Percentiles rank a stretch among this genome's conserved stretches.
Evolutionary conservation across 2,797 vertebrate genomes (phyloP).

Genomic region (Notoglanidium macrostoma): DNA sequence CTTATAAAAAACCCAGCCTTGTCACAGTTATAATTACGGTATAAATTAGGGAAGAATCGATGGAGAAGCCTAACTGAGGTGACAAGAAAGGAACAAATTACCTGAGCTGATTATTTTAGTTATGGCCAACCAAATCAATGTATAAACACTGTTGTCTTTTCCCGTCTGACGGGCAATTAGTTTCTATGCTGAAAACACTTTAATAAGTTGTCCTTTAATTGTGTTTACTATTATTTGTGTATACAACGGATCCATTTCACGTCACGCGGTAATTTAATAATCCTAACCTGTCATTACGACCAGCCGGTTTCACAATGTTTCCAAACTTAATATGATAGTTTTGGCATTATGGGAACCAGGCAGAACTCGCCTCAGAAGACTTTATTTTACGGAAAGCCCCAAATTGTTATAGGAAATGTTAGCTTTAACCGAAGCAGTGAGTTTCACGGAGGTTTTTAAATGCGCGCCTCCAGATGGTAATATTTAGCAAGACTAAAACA

Average conservation of each 20-base stretch:
- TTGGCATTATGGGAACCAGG: constrained; percentile 77
- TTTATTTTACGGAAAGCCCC: constrained; percentile 66
- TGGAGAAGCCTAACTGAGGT: background rate
- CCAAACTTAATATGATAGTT: constrained; percentile 72
- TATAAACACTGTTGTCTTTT: constrained; percentile 78
- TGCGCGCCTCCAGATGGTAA: constrained; percentile 67
- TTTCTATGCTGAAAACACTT: constrained; percentile 80
- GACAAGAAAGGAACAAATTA: constrained; percentile 71
- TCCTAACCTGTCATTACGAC: constrained; percentile 80
- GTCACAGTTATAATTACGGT: background rate
- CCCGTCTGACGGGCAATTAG: constrained; percentile 76
- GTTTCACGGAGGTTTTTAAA: constrained; percentile 65
- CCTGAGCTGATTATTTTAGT: constrained; percentile 36
- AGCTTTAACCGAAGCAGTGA: constrained; percentile 66
- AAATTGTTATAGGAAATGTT: constrained; percentile 78
- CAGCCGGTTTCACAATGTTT: constrained; percentile 64
- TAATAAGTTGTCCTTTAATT: constrained; percentile 70
- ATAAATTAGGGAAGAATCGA: background rate
- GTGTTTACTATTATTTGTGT: constrained; percentile 78
- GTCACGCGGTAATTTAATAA: constrained; percentile 82
- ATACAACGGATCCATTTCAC: constrained; percentile 81
- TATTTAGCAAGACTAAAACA: constrained; percentile 73
- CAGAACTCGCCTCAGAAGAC: constrained; percentile 61
- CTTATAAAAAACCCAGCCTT: background rate
- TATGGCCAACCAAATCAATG: constrained; percentile 65